Base-by-base conservation (phyloP, 2,797 vertebrate genomes). In the Sebastes baramenuke region DNA sequence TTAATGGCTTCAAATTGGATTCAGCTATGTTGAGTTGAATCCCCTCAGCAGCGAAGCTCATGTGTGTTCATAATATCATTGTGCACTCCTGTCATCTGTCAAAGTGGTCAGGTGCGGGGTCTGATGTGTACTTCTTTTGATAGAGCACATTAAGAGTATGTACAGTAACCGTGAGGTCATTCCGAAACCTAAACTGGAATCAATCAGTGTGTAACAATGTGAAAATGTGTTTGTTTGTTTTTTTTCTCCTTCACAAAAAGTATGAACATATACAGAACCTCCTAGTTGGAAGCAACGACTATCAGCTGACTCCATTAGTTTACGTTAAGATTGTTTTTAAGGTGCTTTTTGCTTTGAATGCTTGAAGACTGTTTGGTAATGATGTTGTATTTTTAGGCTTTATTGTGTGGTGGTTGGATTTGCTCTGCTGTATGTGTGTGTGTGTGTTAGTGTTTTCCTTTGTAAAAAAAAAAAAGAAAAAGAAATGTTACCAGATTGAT, bases 371-470 rank as follows among this genome's bases (percentile, higher is more conserved):
- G 69, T 67, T 79, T 81, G 81, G 71, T 82, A 69, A 62, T 84
- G 56, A 76, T 83, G 80, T 86, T 71, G 81, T 89, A 29, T 81
- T 73, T 72, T 75, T 80, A 76, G 79, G 69, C 69, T 86, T 79
- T 79, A 38, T 67, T 82, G 67, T 84, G 72, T 70, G 79, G 61
- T 86, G 83, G 29, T 85, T 88, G 49, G 66, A 76, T 82, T 79
- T 80, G 79, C 80, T 87, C 80, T 84, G 68, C 77, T 81, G 74
- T 81, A 27, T 61, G 52, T 70, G 65, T 70, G 72, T 84, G 72
- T 83, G 72, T 83, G 30, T 32, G 32, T 34, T 52, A 54, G 18
- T 81, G 83, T 88, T 86, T 75, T 79, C 3, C 36, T 73, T 73
- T 67, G 68, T 46, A 42, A n/a, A 73, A 69, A 69, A 54, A 56